These are phyloP conservation scores for Tenodera sinensis DNA, from an alignment of 2,888 invertebrate species.

Conservation along the genomic window DNA sequence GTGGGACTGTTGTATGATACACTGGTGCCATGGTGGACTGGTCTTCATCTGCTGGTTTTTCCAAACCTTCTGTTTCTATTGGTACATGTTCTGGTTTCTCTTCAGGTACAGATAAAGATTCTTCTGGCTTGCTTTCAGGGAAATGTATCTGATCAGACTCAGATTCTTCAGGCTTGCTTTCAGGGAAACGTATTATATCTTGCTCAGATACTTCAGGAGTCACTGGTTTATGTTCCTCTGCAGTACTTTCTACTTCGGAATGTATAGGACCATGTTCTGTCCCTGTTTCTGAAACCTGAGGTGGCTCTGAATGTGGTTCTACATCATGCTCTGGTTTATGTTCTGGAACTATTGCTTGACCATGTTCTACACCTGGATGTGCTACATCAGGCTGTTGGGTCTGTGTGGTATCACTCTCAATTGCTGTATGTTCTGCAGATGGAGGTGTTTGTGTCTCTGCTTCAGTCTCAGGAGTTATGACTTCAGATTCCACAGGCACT, in stretches of 20 bases:
- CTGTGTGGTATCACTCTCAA: neutral
- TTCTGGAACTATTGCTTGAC: neutral
- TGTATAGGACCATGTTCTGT: neutral
- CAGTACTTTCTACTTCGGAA: neutral
- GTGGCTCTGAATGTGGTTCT: conserved; percentile 10
- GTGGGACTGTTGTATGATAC: neutral
- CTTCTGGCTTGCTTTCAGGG: neutral
- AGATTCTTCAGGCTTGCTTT: neutral
- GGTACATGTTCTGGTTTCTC: conserved; percentile 24
- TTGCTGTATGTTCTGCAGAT: neutral
- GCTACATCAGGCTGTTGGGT: neutral
- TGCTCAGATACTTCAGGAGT: neutral
- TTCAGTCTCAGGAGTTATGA: too few species aligned
- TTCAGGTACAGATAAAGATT: neutral
- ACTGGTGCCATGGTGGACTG: neutral
- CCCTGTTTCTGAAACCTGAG: neutral
- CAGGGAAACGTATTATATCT: neutral
- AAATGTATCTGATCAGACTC: neutral
- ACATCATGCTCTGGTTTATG: neutral
- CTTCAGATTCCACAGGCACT: neutral
- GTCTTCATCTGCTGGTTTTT: neutral
- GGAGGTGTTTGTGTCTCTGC: neutral
- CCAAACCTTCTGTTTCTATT: neutral
- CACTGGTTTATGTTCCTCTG: neutral
- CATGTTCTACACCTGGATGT: neutral